Base-by-base conservation (phyloP, 2,888 invertebrate genomes). In the Pandemis heparana region DNA sequence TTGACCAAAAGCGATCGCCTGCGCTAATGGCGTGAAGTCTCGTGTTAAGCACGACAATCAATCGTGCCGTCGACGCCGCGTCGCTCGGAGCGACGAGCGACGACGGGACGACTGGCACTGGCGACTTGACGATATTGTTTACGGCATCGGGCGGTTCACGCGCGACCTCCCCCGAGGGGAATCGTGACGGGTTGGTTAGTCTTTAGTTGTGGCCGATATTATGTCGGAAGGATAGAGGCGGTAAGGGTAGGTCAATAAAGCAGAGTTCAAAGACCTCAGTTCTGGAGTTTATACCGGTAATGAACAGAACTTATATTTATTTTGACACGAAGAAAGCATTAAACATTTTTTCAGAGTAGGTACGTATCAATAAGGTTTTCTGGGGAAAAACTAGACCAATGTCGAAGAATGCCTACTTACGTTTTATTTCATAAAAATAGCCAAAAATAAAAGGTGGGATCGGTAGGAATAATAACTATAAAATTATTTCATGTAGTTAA, bases 41-140 rank as follows among this genome's bases (percentile, higher is more conserved):
- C 32, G 67, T 62, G 62, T 67, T 7, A 23, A 66, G 63, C 72
- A 63, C 46, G 61, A 39, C 67, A 73, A 48, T 64, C 56, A 68
- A 73, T 68, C 63, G 63, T 12, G 51, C 4, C 70, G 65, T 60
- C 59, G 65, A 53, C 68, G 39, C 56, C 23, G 70, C 64, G 73
- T 70, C 69, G 74, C 74, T 61, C 43, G 43, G 53, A 61, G 74
- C 70, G 74, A 65, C 69, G 53, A 61, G 74, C 70, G 74, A 65
- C 69, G 53, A 74, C 73, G 53, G 62, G 64, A 39, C 64, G 69
- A 48, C 41, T 2, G 64, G 23, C 64, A 48, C 41, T 2, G 64
- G 23, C 64, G 69, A 48, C 41, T 65, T 39, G 65, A 32, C 51
- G 63, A 65, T 18, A 65, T 51, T 32, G 65, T 65, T 51, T 16